These are phyloP conservation scores for Cromileptes altivelis DNA, from an alignment of 2,113 vertebrate species.

Conservation along the genomic window DNA sequence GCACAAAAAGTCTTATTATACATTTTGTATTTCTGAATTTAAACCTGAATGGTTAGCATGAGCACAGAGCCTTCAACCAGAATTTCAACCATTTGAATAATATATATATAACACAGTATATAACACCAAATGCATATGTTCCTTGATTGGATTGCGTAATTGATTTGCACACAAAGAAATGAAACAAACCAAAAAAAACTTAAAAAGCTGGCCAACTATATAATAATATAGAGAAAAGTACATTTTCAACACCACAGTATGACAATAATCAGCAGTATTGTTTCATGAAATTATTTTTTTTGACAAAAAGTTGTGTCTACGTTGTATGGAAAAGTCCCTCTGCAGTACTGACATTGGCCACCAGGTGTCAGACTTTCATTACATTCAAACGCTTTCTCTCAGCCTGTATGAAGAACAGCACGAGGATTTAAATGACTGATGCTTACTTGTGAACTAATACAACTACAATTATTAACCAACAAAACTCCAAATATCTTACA, in stretches of 20 bases:
- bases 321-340: background rate
- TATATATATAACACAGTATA: background rate
- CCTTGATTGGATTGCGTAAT: background rate
- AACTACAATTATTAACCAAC: background rate
- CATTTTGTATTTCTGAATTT: background rate
- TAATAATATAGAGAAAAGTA: background rate
- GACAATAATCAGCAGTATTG: too few species aligned
- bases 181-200: background rate
- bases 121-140: background rate
- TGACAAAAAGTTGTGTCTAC: background rate
- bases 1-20: too few species aligned
- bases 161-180: background rate
- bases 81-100: background rate
- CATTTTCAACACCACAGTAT: background rate
- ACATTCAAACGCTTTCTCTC: background rate
- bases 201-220: background rate
- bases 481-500: background rate
- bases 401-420: background rate
- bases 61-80: background rate
- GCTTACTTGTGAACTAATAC: background rate
- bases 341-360: slow-evolving; percentile 27
- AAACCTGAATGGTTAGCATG: background rate
- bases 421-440: background rate
- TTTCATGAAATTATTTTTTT: background rate
- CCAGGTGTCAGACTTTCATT: slow-evolving; percentile 37